phyloP scores from a whole-genome alignment of 1,140 invertebrate species.

The Vanessa atalanta region DNA sequence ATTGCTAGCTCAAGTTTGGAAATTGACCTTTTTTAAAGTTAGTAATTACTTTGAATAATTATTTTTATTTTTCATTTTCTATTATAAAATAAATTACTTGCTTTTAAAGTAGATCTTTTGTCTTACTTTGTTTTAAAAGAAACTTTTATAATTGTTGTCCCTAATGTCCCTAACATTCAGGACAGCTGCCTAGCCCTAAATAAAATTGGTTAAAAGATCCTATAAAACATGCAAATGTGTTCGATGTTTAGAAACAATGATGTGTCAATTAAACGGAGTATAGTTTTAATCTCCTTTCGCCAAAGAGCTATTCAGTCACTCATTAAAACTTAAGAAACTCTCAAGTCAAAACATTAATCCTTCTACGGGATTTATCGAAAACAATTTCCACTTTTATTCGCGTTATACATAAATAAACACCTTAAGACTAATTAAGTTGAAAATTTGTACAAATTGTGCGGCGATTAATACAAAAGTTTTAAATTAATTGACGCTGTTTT shows the following conservation, averaged over 20 bases:
- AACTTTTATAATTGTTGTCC: too few species aligned
- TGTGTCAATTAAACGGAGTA: slow-evolving; percentile 32
- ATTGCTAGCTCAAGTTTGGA: too few species aligned
- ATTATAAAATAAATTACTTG: too few species aligned
- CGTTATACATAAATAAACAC: slow-evolving; percentile 33
- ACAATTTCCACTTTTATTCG: slow-evolving; percentile 21
- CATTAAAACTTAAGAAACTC: slow-evolving; percentile 35
- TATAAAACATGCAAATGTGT: neutral
- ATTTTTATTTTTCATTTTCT: too few species aligned
- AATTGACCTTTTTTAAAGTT: too few species aligned
- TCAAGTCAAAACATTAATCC: slow-evolving; percentile 37
- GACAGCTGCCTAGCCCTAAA: too few species aligned
- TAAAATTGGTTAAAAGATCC: too few species aligned
- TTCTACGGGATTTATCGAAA: slow-evolving; percentile 27
- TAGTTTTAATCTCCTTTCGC: slow-evolving; percentile 38
- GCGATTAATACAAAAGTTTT: slow-evolving; percentile 34
- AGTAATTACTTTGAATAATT: too few species aligned
- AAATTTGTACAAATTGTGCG: slow-evolving; percentile 33
- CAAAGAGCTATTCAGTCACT: slow-evolving; percentile 32
- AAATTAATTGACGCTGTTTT: slow-evolving; percentile 32
- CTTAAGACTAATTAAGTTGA: slow-evolving; percentile 31
- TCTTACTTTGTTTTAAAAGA: too few species aligned
- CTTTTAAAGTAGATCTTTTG: too few species aligned
- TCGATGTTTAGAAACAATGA: slow-evolving; percentile 7
- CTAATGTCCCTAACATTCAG: too few species aligned